A percentile compares a stretch with the other conserved stretches of the same genome.
Evolutionary conservation across 2,797 vertebrate species (phyloP).

Genomic region (Cyclura pinguis): DNA sequence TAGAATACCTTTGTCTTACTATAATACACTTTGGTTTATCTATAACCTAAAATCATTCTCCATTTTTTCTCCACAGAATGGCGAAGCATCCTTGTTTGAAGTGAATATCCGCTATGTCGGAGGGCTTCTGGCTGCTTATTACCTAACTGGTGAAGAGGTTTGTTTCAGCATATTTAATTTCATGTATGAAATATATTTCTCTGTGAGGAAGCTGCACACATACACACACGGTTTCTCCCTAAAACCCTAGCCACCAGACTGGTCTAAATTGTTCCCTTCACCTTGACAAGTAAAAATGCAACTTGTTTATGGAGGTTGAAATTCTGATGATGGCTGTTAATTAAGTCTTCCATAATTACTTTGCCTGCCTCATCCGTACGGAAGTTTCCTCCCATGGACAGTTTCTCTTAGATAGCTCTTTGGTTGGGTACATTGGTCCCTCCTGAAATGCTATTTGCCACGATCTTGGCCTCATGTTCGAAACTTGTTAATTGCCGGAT

Average conservation of each 20-base stretch:
- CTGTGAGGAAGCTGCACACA: slow-evolving; percentile 26
- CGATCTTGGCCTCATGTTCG: not conserved
- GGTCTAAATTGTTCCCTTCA: slow-evolving; percentile 20
- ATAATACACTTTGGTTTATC: not conserved
- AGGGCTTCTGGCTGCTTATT: slow-evolving; percentile 93
- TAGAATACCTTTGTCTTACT: not conserved
- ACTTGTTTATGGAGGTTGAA: slow-evolving; percentile 40
- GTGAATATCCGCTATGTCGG: slow-evolving; percentile 98
- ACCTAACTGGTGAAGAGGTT: slow-evolving; percentile 97
- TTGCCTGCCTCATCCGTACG: slow-evolving; percentile 58
- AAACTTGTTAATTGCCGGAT: slow-evolving; percentile 20
- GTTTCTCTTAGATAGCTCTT: slow-evolving; percentile 39
- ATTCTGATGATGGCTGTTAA: slow-evolving; percentile 60
- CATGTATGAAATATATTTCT: not conserved
- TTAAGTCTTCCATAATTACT: slow-evolving; percentile 69
- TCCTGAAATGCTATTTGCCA: slow-evolving; percentile 35
- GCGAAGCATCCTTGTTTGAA: slow-evolving; percentile 97
- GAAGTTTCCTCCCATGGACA: slow-evolving; percentile 57
- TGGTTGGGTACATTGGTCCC: slow-evolving; percentile 58
- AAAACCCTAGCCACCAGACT: not conserved
- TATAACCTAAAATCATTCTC: not conserved
- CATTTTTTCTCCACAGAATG: slow-evolving; percentile 83
- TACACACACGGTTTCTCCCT: not conserved
- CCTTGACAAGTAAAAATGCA: slow-evolving; percentile 33
- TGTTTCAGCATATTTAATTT: slow-evolving; percentile 31